These are phyloP conservation scores for Enteromius radiatus DNA, from an alignment of 2,797 vertebrate species.

Conservation along the genomic window DNA sequence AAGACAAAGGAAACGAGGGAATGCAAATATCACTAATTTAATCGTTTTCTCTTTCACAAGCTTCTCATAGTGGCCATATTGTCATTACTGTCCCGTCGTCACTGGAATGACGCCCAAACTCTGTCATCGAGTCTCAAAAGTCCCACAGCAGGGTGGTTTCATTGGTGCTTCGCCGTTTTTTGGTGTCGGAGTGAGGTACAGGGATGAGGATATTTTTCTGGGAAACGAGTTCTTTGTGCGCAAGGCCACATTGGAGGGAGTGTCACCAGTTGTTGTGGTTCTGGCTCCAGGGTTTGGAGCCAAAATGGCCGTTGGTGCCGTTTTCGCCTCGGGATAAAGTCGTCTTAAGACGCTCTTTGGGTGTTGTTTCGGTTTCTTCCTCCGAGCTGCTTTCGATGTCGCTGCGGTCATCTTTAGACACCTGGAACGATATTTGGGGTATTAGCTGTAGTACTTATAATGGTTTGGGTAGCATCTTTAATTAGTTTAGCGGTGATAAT, in stretches of 20 bases:
- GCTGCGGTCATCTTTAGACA: conserved; percentile 93
- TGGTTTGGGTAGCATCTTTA: too few species aligned
- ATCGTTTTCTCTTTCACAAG: conserved; percentile 47
- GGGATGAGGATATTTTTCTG: background rate
- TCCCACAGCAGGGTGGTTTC: conserved; percentile 18
- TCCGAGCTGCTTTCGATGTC: conserved; percentile 98
- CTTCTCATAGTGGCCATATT: conserved; percentile 51
- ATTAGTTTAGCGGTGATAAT: too few species aligned
- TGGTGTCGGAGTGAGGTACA: conserved; percentile 18
- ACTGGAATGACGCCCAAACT: conserved; percentile 23
- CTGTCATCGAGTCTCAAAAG: conserved; percentile 30
- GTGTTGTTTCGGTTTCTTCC: conserved; percentile 78
- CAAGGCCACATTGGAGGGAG: background rate
- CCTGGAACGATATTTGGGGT: conserved; percentile 71
- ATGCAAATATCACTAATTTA: conserved; percentile 50
- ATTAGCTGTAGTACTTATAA: background rate
- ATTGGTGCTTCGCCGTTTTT: background rate
- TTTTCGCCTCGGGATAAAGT: conserved; percentile 83
- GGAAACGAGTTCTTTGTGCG: conserved; percentile 25
- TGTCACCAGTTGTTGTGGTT: conserved; percentile 74
- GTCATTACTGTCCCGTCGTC: conserved; percentile 39
- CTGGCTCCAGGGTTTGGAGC: conserved; percentile 74
- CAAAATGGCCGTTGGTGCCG: conserved; percentile 85
- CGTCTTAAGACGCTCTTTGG: conserved; percentile 67
- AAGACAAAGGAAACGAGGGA: conserved; percentile 38